A percentile compares a stretch with the other conserved stretches of the same genome.
Evolutionary conservation across 2,113 vertebrate genomes (phyloP).

Genomic region (Athene noctua): DNA sequence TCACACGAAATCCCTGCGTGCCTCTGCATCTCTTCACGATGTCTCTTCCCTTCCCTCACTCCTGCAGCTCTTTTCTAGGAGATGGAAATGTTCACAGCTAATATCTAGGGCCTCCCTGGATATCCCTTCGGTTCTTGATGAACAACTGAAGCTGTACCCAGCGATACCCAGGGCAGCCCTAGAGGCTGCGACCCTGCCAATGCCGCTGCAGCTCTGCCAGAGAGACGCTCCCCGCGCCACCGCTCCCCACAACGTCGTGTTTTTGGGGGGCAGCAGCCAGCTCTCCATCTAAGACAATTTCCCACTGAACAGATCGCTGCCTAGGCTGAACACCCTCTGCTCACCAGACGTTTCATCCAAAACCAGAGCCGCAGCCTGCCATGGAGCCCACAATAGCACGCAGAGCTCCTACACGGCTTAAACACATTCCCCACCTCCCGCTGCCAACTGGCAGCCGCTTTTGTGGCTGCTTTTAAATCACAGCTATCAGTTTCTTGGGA

Average conservation of each 20-base stretch:
- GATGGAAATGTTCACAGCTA: neutral
- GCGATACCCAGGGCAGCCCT: neutral
- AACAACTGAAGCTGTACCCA: neutral
- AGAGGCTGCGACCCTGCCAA: neutral
- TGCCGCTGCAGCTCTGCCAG: neutral
- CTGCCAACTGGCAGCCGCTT: neutral
- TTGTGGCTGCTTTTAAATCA: neutral
- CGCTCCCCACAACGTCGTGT: fast-evolving
- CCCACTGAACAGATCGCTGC: neutral
- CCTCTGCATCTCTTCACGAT: neutral
- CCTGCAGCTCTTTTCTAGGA: neutral
- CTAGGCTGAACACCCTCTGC: neutral
- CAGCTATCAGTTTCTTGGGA: neutral
- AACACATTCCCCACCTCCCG: neutral
- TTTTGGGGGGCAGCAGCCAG: neutral
- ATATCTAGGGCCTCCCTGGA: too few species aligned
- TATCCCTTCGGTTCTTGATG: neutral
- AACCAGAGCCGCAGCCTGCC: neutral
- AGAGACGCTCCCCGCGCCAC: neutral
- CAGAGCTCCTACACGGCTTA: fast-evolving
- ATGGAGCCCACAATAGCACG: fast-evolving
- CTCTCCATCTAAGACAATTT: neutral
- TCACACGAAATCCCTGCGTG: fast-evolving
- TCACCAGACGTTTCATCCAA: neutral
- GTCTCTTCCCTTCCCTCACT: neutral